A percentile compares a stretch with the other conserved stretches of the same genome.
Evolutionary conservation across 2,888 invertebrate genomes (phyloP).

Genomic region (Disparrhopalites patrizii): DNA sequence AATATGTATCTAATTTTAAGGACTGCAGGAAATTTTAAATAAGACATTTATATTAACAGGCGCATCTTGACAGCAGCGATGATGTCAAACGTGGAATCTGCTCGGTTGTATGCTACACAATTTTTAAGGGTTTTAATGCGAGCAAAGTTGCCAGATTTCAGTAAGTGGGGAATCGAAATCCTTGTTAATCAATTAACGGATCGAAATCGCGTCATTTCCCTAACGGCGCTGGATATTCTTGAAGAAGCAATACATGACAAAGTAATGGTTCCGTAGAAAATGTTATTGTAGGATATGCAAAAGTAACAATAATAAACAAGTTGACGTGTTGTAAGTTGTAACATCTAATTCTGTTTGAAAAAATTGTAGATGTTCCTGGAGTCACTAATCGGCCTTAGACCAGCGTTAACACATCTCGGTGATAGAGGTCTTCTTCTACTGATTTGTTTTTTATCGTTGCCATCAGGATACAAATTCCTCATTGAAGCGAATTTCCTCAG

Average conservation of each 20-base stretch:
- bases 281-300: neutral
- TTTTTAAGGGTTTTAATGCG: conserved; percentile 82
- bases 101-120: conserved; percentile 82
- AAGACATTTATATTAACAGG: conserved; percentile 51
- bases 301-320: neutral
- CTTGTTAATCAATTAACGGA: conserved; percentile 82
- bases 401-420: conserved; percentile 65
- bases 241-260: conserved; percentile 91
- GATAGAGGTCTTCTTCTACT: conserved; percentile 74
- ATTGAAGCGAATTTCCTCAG: conserved; percentile 62
- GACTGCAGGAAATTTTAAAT: no score
- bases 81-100: conserved; percentile 56
- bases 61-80: conserved; percentile 57
- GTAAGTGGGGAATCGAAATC: conserved; percentile 78
- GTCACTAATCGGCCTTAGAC: conserved; percentile 69
- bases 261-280: conserved; percentile 53
- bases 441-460: conserved; percentile 69
- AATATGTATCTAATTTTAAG: neutral
- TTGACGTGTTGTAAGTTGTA: neutral
- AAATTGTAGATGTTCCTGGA: conserved; percentile 64
- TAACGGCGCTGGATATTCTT: conserved; percentile 74
- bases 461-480: conserved; percentile 64
- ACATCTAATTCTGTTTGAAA: neutral
- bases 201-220: conserved; percentile 70
- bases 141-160: conserved; percentile 64